Base-by-base conservation (phyloP, 2,888 invertebrate species). In the Mythimna pallens region DNA sequence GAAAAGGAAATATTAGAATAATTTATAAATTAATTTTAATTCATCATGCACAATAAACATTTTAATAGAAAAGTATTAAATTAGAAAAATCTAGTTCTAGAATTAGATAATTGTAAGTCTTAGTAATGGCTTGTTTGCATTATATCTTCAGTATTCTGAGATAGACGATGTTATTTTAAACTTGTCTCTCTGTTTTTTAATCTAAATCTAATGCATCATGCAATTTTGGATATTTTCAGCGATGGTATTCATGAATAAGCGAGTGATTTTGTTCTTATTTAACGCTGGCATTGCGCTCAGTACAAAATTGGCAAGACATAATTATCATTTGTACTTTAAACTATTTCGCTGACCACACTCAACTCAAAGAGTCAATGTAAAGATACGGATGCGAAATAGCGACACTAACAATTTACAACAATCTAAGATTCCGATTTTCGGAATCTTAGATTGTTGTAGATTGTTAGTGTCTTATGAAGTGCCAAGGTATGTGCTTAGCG, bases 1-100 rank as follows among this genome's bases (percentile, higher is more conserved):
- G 72, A 78, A 77, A 75, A 84, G 84, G 78, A 80, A 82, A 76
- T 63, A 78, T 52, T 76, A 74, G 66, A 70, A 30, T 52, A 62
- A 36, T 6, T 30, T 34, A 52, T 54, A 55, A n/a, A 61, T 50
- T 1, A 17, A 43, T 47, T 67, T 55, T 71, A 59, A 76, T 76
- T 40, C 22, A 65, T 68, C 82, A 71, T 81, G 78, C 82, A 78
- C n/a, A 73, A 81, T 81, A 57, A 73, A n/a, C 5, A 58, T 47
- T 54, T 7, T 43, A 30, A 12, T 10, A 36, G 10, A 66, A 64
- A 43, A 72, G 25, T 52, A 65, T 72, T 43, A n/a, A 76, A 71
- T 70, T 55, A 36, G 34, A 65, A 65, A 73, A 59, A 59, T 0
- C 0, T 25, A 10, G 52, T n/a, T 43, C 1, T 9, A 64, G 22